Conservation (phyloP, 2,888 invertebrate genomes). For the Lacanobia wlatinum region DNA sequence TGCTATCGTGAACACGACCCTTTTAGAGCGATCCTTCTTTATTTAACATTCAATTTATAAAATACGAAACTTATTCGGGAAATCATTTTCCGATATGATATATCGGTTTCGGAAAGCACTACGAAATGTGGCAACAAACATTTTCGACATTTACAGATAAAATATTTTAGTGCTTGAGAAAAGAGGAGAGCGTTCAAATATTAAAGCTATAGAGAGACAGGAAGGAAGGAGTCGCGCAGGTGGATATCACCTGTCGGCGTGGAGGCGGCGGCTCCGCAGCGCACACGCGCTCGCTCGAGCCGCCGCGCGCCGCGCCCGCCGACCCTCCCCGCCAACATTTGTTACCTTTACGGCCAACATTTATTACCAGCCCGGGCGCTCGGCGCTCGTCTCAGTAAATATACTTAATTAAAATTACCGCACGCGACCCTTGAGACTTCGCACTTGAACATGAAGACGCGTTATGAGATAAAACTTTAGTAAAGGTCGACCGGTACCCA, state of each 20-base stretch:
- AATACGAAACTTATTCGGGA: conserved; percentile 33
- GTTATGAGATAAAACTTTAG: conserved; percentile 79
- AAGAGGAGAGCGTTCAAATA: conserved; percentile 68
- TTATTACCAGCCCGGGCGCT: conserved; percentile 80
- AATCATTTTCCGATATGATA: conserved; percentile 48
- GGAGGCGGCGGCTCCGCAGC: conserved; percentile 58
- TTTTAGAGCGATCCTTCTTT: conserved; percentile 29
- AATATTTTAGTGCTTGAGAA: conserved; percentile 66
- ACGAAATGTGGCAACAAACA: conserved; percentile 42
- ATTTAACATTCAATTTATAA: conserved; percentile 41
- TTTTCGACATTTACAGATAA: conserved; percentile 64
- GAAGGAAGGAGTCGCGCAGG: conserved; percentile 81
- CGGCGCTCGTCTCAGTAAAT: conserved; percentile 83
- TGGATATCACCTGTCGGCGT: conserved; percentile 77
- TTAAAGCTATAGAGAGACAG: conserved; percentile 73
- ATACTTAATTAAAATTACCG: conserved; percentile 89
- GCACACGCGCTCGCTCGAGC: conserved; percentile 42
- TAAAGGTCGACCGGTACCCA: conserved; percentile 61
- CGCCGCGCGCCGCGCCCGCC: not conserved
- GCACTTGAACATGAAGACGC: conserved; percentile 77
- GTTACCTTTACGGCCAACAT: conserved; percentile 86
- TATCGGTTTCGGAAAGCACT: conserved; percentile 52
- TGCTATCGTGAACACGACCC: conserved; percentile 23
- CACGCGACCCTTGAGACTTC: conserved; percentile 79
- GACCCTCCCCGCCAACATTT: conserved; percentile 77